Evolutionary conservation across 2,797 vertebrate genomes (phyloP).

Genomic region (Thalassophryne amazonica): DNA sequence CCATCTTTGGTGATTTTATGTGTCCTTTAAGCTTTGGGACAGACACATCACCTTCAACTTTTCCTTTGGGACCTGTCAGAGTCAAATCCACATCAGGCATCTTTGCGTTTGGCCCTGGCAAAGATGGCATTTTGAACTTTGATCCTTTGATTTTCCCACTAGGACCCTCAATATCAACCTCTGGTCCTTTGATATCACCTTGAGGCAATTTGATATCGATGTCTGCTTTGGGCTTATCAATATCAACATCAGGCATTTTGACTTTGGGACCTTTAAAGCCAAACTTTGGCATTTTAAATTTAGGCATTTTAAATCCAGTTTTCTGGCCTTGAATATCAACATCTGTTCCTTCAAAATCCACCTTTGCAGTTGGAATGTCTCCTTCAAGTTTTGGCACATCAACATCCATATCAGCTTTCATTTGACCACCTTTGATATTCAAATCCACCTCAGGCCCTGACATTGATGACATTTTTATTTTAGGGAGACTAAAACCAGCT

Average conservation of each 20-base stretch:
- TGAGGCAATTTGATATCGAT: constrained; percentile 89
- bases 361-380: constrained; percentile 7
- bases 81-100: constrained; percentile 46
- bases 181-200: constrained; percentile 58
- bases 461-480: constrained; percentile 29
- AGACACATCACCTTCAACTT: constrained; percentile 41
- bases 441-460: too few species aligned
- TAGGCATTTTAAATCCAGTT: constrained; percentile 61
- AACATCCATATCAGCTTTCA: constrained; percentile 1
- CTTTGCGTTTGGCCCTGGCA: constrained; percentile 56
- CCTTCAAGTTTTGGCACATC: constrained; percentile 18
- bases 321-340: constrained; percentile 74
- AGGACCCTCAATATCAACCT: constrained; percentile 48
- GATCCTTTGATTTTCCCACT: constrained; percentile 61
- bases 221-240: too few species aligned
- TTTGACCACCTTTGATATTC: not conserved
- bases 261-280: constrained; percentile 55
- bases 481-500: constrained; percentile 18
- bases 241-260: constrained; percentile 85
- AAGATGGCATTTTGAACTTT: constrained; percentile 58
- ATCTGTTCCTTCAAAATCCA: constrained; percentile 68
- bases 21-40: constrained; percentile 18
- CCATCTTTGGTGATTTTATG: not conserved
- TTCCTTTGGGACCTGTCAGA: constrained; percentile 65
- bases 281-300: constrained; percentile 24